Conservation (phyloP, 2,113 vertebrate species). For the Scopus umbretta region DNA sequence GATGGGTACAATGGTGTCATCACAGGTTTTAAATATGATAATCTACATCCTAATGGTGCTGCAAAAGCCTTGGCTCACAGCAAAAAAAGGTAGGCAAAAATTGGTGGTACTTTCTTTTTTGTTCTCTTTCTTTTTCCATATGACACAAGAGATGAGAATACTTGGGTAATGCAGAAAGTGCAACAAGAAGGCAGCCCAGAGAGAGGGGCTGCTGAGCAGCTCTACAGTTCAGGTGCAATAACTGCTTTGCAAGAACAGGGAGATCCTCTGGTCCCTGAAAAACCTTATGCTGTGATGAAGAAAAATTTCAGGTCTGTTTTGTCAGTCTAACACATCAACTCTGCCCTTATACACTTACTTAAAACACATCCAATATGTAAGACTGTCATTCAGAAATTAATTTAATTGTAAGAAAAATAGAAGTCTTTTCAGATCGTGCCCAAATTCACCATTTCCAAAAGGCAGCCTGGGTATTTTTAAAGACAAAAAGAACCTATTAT, state of each 20-base stretch:
- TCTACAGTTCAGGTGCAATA: constrained; percentile 40
- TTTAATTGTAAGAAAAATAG: constrained; percentile 14
- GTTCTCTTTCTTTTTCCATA: constrained; percentile 54
- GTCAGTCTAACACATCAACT: constrained; percentile 2
- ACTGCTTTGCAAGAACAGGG: constrained; percentile 36
- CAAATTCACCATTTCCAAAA: not conserved
- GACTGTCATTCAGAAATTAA: constrained; percentile 4
- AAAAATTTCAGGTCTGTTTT: constrained; percentile 20
- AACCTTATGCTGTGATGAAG: not conserved
- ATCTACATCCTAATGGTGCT: constrained; percentile 82
- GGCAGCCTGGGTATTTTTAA: not conserved
- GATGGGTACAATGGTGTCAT: constrained; percentile 86
- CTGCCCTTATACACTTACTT: constrained; percentile 14
- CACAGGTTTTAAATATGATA: constrained; percentile 87
- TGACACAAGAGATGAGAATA: constrained; percentile 37
- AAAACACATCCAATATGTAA: constrained; percentile 6
- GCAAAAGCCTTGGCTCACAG: constrained; percentile 76
- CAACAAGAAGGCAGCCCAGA: constrained; percentile 28
- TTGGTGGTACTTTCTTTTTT: constrained; percentile 68
- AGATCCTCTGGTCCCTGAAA: not conserved
- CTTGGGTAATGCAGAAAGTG: constrained; percentile 50
- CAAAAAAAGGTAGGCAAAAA: constrained; percentile 75
- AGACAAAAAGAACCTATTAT: not conserved
- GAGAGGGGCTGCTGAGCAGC: not conserved
- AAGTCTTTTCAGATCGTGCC: not conserved